These are phyloP conservation scores for Chlorops oryzae DNA, from an alignment of 1,140 invertebrate genomes.

Conservation along the genomic window DNA sequence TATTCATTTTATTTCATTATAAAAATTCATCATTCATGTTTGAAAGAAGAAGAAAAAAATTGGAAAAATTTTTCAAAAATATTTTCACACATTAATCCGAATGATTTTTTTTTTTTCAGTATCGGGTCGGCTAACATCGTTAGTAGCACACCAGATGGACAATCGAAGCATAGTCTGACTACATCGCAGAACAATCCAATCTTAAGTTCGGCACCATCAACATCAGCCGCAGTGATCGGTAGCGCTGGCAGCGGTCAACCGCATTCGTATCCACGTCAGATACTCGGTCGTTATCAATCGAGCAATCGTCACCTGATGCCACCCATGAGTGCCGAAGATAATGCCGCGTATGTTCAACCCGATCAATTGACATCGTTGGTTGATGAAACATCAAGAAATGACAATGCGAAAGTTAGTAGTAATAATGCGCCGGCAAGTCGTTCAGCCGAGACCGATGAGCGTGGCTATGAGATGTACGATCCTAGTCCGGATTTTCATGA, in stretches of 20 bases:
- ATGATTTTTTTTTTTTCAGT: conserved; percentile 21
- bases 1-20: no score
- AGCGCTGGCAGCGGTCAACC: conserved; percentile 1
- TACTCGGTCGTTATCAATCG: background rate
- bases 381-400: background rate
- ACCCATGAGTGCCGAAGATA: conserved; percentile 15
- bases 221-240: conserved; percentile 12
- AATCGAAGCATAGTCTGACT: conserved; percentile 16
- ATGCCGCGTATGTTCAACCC: conserved; percentile 29
- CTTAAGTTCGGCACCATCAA: conserved; percentile 20
- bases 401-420: background rate
- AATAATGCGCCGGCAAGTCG: background rate
- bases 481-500: conserved; percentile 35
- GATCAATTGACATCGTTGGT: no score
- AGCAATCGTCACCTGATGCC: conserved; percentile 11
- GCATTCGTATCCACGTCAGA: conserved; percentile 4
- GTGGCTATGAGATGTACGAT: conserved; percentile 35
- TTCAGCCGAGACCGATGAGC: conserved; percentile 17
- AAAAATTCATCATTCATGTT: background rate
- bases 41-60: no score
- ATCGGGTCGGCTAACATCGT: conserved; percentile 33
- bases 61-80: no score
- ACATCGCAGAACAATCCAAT: conserved; percentile 14
- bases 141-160: conserved; percentile 39
- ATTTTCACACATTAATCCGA: no score